Conservation (phyloP, 2,888 invertebrate species). For the Dione juno region DNA sequence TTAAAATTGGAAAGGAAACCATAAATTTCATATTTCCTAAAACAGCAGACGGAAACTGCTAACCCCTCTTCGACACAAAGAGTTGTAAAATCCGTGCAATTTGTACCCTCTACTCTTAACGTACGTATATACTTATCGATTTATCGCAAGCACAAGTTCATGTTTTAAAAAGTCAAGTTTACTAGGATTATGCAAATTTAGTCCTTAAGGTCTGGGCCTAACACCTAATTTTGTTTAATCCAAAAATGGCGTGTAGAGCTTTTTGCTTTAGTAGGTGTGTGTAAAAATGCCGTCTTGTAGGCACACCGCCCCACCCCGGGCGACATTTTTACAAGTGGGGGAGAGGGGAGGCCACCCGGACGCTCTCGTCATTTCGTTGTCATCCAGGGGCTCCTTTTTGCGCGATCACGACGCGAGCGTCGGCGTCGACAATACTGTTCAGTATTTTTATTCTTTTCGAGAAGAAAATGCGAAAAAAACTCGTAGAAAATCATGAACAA, state of each 20-base stretch:
- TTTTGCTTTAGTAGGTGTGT: conserved; percentile 61
- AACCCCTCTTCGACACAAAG: conserved; percentile 71
- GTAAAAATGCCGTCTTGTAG: conserved; percentile 81
- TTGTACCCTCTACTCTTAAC: conserved; percentile 73
- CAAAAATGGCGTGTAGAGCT: conserved; percentile 61
- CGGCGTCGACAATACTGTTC: conserved; percentile 80
- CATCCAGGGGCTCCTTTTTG: conserved; percentile 78
- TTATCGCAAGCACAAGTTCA: conserved; percentile 73
- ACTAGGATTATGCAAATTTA: conserved; percentile 43
- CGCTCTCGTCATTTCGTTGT: conserved; percentile 81
- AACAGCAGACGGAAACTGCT: conserved; percentile 68
- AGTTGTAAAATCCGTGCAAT: conserved; percentile 77
- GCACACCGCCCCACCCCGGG: conserved; percentile 73
- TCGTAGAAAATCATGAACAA: conserved; percentile 80
- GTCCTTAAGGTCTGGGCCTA: conserved; percentile 48
- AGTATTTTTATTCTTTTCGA: conserved; percentile 79
- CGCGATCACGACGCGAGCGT: conserved; percentile 74
- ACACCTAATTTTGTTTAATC: conserved; percentile 56
- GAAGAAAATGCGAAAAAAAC: conserved; percentile 73
- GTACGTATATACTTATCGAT: conserved; percentile 79
- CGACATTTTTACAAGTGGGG: conserved; percentile 73
- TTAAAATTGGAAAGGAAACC: conserved; percentile 54
- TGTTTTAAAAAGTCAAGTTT: conserved; percentile 71
- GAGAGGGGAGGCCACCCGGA: conserved; percentile 69
- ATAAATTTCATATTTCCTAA: conserved; percentile 71